These are phyloP conservation scores for Falco novaeseelandiae DNA, from an alignment of 2,797 vertebrate genomes.

Conservation along the genomic window DNA sequence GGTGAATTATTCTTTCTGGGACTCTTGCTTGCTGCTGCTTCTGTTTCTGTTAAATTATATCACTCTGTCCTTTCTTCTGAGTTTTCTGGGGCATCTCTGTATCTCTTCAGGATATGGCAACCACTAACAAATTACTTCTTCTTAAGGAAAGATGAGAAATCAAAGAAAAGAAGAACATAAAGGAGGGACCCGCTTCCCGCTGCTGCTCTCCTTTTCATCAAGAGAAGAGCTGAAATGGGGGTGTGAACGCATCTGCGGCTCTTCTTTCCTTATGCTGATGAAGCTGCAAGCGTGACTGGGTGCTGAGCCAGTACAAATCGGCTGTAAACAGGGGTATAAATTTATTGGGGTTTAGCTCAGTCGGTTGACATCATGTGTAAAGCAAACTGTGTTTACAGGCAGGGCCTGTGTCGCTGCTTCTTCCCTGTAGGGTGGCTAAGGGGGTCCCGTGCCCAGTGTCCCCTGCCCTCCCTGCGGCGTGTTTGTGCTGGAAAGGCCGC, in stretches of 20 bases:
- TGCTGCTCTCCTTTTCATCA: background rate
- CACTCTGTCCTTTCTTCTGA: background rate
- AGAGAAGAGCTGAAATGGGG: background rate
- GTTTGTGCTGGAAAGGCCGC: fast-evolving
- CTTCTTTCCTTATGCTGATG: background rate
- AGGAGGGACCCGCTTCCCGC: background rate
- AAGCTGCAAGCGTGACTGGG: background rate
- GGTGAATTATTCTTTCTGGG: background rate
- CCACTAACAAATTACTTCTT: background rate
- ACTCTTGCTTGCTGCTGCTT: background rate
- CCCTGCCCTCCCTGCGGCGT: background rate
- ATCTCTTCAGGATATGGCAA: background rate
- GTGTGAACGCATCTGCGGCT: background rate
- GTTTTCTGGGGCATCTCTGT: background rate
- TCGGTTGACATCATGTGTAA: background rate
- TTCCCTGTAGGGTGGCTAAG: fast-evolving
- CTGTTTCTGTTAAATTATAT: background rate
- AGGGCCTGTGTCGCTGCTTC: fast-evolving
- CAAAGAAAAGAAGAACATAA: background rate
- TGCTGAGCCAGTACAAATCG: background rate
- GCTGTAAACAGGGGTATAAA: background rate
- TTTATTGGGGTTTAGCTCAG: background rate
- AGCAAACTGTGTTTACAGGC: background rate
- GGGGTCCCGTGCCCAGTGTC: background rate
- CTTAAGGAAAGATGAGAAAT: constrained; percentile 33